Percentiles rank a stretch among this genome's conserved stretches.
Conservation (phyloP, 2,888 invertebrate genomes). For the Cantharis flavilabris region DNA sequence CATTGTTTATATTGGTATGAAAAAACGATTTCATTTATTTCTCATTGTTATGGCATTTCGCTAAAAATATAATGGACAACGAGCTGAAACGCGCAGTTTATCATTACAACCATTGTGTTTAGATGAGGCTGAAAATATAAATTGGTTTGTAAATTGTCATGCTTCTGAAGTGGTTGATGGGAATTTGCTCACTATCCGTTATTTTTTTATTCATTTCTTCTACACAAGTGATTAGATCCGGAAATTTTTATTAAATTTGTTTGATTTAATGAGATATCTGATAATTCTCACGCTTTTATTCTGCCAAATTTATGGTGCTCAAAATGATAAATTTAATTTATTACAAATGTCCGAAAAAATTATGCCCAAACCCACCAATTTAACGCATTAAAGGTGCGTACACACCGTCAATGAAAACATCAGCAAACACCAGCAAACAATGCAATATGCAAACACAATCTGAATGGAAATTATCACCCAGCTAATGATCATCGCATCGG, state of each 20-base stretch:
- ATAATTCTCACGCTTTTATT: background rate
- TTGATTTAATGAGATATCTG: background rate
- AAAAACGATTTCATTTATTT: slow-evolving; percentile 44
- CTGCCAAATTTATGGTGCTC: background rate
- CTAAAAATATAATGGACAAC: slow-evolving; percentile 47
- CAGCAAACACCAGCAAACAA: too few relatives aligned
- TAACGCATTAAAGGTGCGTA: background rate
- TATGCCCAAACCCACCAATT: background rate
- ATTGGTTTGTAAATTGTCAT: slow-evolving; percentile 46
- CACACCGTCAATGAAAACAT: background rate
- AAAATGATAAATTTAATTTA: background rate
- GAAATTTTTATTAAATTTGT: slow-evolving; percentile 1
- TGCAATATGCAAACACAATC: too few relatives aligned
- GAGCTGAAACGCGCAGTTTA: slow-evolving; percentile 42
- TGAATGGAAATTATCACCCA: too few relatives aligned
- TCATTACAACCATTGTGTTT: slow-evolving; percentile 46
- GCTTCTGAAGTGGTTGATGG: slow-evolving; percentile 24
- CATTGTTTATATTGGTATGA: slow-evolving; percentile 36
- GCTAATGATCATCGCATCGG: too few relatives aligned
- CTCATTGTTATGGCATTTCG: slow-evolving; percentile 42
- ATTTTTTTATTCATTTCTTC: slow-evolving; percentile 10
- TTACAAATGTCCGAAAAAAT: background rate
- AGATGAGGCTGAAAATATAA: slow-evolving; percentile 47
- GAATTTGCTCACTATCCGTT: slow-evolving; percentile 16
- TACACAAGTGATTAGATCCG: slow-evolving; percentile 2